Evolutionary conservation across 2,113 vertebrate species (phyloP), one percentile per base, ranked within the genome.

Genomic region (Montifringilla adamsi): DNA sequence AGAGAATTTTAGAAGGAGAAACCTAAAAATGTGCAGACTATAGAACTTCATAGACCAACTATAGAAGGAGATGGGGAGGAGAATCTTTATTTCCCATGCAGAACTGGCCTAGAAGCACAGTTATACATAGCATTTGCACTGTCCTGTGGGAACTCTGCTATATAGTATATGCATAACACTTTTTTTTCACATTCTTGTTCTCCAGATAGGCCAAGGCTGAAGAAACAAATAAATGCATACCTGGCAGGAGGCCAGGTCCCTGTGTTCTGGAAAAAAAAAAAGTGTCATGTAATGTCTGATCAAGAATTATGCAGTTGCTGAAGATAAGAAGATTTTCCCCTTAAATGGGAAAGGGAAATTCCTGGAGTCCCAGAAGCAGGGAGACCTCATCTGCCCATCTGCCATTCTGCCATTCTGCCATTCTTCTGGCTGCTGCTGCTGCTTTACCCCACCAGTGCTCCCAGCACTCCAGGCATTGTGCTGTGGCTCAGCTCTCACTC

Each of bases 171-270:
- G 44, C 35, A 67, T 27, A 41, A 27, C 35, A 46, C 66, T 87
- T 84, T 70, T 37, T 37, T 81, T 47, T 72, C 43, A 63, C 0
- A 1, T 14, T 93, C 66, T 83, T 4, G 1, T 69, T 90, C 49
- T 73, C 58, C 80, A 93, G 59, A 84, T 59, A 76, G 93, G 37
- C 27, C 28, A 22, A 81, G 76, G 47, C 39, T 94, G 77, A 68
- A 91, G 50, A 43, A 90, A 37, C 0, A 2, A 53, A 77, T 67
- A 79, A 94, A 93, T 47, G 47, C 64, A 39, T n/a, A 63, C 8
- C 44, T 95, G 92, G 74, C 84, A 94, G 69, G 28, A 89, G 23
- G 81, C 74, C 94, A 92, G 33, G 63, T 89, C 58, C 27, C 73
- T 53, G 28, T 50, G 44, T 43, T 84, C 94, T 94, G 77, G 80